Evolutionary conservation across 2,888 invertebrate species (phyloP), one percentile per base, ranked within the genome.

Genomic region (Ichneumoninae sp.): DNA sequence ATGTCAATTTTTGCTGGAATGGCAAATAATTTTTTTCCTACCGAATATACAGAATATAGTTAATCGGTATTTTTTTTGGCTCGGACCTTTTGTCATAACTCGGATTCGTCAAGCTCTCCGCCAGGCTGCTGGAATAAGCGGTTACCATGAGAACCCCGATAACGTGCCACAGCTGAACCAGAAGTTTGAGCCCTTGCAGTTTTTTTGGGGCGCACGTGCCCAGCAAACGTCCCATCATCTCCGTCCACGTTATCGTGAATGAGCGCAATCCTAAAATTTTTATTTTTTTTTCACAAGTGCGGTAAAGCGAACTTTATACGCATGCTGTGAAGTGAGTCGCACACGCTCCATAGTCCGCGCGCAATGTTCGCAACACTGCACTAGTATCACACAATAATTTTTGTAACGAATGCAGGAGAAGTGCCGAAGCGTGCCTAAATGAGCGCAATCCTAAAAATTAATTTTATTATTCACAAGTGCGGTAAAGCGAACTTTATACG

Each of bases 71-170:
- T 57, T 57, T 57, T 33, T 63, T 16, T 30, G 60, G 66, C 40
- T 8, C 36, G 73, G 1, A 92, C 93, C 93, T 92, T 7, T 71
- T 10, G 63, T 93, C 93, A 71, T 90, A 93, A 52, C 91, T 90
- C 0, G 88, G 87, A 74, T 88, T 90, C 1, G 93, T 87, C 40
- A 93, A 87, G 52, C 90, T 87, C 0, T 92, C 91, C 1, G 93
- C 92, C 1, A 93, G 89, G 69, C 93, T 93, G 60, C 92, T 91
- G 75, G 88, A 89, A 33, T 93, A 93, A 1, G 91, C 91, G 1
- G 91, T 88, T 7, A 93, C 92, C 4, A 93, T 81, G 60, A 93
- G 75, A 50, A 93, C 85, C 26, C 92, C 92, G 1, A 89, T 86
- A 3, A 88, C 78, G 68, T 92, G 91, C 93, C 93, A 93, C n/a